phyloP scores from a whole-genome alignment of 1,140 invertebrate genomes.

The Brachionus calyciflorus region DNA sequence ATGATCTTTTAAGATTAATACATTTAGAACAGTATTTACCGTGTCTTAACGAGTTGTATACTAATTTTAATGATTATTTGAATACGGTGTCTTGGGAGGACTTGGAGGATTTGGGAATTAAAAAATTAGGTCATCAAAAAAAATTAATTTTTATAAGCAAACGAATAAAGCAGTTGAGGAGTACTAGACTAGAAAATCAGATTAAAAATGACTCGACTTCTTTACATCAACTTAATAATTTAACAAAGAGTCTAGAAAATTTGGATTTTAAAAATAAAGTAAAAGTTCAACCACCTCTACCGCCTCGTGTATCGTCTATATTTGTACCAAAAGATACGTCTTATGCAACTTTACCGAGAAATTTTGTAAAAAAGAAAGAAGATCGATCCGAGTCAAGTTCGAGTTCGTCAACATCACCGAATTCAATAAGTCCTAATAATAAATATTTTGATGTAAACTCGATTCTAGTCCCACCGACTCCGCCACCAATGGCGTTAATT shows the following conservation, averaged over 20 bases:
- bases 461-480: constrained; percentile 20
- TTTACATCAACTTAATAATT: constrained; percentile 44
- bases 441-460: constrained; percentile 1
- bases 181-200: constrained; percentile 47
- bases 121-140: constrained; percentile 86
- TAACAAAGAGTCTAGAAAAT: constrained; percentile 45
- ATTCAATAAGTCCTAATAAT: background rate
- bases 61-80: constrained; percentile 76
- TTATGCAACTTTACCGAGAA: constrained; percentile 27
- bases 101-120: constrained; percentile 94
- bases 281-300: constrained; percentile 20
- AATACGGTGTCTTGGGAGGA: constrained; percentile 94
- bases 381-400: background rate
- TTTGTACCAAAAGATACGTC: constrained; percentile 47
- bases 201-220: constrained; percentile 36
- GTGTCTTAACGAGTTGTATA: constrained; percentile 86
- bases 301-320: constrained; percentile 44
- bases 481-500: constrained; percentile 18
- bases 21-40: constrained; percentile 85
- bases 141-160: constrained; percentile 95
- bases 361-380: constrained; percentile 1
- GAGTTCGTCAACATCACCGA: constrained; percentile 7
- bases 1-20: constrained; percentile 86
- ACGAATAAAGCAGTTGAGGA: constrained; percentile 80
- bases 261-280: background rate